Percentiles rank a stretch among this genome's conserved stretches.
These are phyloP conservation scores for Tanypteryx hageni DNA, from an alignment of 2,888 invertebrate genomes.

Conservation along the genomic window DNA sequence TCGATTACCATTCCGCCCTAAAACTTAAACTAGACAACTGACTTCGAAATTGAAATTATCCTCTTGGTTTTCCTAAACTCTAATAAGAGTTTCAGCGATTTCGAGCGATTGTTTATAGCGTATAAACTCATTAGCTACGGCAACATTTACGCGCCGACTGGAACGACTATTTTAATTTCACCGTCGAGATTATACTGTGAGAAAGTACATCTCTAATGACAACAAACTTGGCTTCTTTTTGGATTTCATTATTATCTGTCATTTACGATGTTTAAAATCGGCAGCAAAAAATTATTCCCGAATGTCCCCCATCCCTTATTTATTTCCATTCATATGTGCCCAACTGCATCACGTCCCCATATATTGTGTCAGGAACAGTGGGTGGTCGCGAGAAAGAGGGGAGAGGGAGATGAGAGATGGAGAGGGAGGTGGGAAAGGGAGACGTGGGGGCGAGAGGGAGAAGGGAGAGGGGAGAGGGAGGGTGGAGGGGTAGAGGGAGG, in stretches of 20 bases:
- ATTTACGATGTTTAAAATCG: neutral
- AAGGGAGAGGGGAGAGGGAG: neutral
- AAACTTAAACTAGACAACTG: no score
- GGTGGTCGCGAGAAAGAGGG: neutral
- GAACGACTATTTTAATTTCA: neutral
- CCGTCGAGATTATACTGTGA: neutral
- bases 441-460: neutral
- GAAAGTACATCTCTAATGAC: neutral
- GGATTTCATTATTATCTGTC: neutral
- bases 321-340: neutral
- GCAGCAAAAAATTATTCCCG: neutral
- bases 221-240: neutral
- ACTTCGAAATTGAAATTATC: neutral
- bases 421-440: neutral
- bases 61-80: neutral
- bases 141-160: slow-evolving; percentile 15
- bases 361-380: neutral
- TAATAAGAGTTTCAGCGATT: neutral
- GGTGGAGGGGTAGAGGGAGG: neutral
- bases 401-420: neutral
- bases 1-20: no score
- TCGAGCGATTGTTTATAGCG: neutral
- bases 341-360: neutral
- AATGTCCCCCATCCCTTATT: neutral
- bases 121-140: slow-evolving; percentile 27